Evolutionary conservation across 2,113 vertebrate genomes (phyloP).

Genomic region (Sprattus sprattus): DNA sequence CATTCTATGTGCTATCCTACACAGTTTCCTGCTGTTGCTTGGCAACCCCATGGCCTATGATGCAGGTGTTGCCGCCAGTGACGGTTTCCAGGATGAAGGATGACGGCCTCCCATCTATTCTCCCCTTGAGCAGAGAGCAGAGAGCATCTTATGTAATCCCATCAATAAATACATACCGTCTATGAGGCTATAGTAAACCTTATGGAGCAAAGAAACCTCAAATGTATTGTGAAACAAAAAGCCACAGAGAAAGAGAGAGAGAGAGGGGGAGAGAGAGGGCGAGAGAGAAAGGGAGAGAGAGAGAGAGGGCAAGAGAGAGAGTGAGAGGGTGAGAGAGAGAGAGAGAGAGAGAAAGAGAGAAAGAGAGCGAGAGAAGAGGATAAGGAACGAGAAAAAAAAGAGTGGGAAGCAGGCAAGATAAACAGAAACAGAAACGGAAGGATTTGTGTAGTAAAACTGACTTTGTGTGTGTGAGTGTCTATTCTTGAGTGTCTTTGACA

Average conservation of each 20-base stretch:
- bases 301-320: too few species aligned
- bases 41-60: constrained; percentile 43
- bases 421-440: neutral
- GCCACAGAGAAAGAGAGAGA: neutral
- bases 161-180: neutral
- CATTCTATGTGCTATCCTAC: constrained; percentile 21
- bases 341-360: constrained; percentile 1
- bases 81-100: constrained; percentile 31
- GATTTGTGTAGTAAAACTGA: neutral
- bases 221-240: neutral
- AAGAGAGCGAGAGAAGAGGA: neutral
- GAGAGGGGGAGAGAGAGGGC: neutral
- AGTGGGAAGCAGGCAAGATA: neutral
- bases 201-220: neutral
- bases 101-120: neutral
- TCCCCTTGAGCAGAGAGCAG: neutral
- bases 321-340: neutral
- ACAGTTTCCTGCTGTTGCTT: constrained; percentile 42
- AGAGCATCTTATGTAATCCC: neutral
- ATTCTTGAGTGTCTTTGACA: neutral
- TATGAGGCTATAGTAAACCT: neutral
- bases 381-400: neutral
- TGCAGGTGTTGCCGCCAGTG: constrained; percentile 35
- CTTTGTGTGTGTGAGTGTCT: neutral
- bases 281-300: neutral